Evolutionary conservation across 1,140 invertebrate genomes (phyloP).

Genomic region (Panagrolaimus sp.): DNA sequence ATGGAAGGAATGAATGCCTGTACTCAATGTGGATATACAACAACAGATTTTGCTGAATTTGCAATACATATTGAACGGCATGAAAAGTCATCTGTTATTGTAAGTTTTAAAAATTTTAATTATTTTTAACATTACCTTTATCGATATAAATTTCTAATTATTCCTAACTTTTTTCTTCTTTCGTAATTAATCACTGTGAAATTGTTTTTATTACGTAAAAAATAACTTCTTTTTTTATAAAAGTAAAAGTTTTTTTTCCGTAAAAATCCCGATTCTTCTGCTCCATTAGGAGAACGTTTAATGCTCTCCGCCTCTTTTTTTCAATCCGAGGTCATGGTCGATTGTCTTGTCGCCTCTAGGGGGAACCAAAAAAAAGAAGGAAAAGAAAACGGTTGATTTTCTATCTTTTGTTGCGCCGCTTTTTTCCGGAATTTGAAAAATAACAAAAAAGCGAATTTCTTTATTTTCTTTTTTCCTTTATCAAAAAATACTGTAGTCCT

Average conservation of each 20-base stretch:
- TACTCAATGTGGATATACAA: slow-evolving; percentile 10
- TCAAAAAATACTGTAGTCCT: too few relatives aligned
- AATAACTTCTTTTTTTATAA: slow-evolving; percentile 1
- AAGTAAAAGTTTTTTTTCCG: slow-evolving; percentile 17
- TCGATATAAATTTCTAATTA: not conserved
- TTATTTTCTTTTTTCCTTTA: too few relatives aligned
- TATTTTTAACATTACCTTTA: not conserved
- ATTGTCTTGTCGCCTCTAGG: not conserved
- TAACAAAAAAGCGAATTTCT: not conserved
- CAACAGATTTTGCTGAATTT: slow-evolving; percentile 11
- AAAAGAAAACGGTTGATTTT: not conserved
- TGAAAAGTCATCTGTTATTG: not conserved
- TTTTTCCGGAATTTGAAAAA: slow-evolving; percentile 13
- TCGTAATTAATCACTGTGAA: too few relatives aligned
- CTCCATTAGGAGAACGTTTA: not conserved
- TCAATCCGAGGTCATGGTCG: slow-evolving; percentile 16
- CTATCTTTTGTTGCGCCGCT: slow-evolving; percentile 6
- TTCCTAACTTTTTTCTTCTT: too few relatives aligned
- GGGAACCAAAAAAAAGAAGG: not conserved
- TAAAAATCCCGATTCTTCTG: not conserved
- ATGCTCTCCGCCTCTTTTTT: not conserved
- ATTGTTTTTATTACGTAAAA: too few relatives aligned
- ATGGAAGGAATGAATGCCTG: slow-evolving; percentile 17
- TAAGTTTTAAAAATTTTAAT: not conserved
- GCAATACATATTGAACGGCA: slow-evolving; percentile 1